Evolutionary conservation across 64 coral and sea anemone species (phyloP), one percentile per base, ranked within the genome.

Genomic region (Pachyseris speciosa): DNA sequence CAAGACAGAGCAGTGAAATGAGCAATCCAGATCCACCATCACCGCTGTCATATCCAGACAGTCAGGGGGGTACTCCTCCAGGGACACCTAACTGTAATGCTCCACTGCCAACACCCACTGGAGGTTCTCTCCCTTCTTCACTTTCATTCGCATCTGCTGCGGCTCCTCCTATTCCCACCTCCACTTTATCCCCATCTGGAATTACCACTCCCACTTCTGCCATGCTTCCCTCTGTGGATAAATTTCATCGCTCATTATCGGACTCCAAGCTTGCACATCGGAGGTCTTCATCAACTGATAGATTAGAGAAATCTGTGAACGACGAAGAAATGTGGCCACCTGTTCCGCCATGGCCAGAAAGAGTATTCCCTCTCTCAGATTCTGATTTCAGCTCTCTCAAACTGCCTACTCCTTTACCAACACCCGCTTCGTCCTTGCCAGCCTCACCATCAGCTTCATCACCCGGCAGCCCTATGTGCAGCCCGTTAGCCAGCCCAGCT

Each of bases 351-450:
- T 99, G 94, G 89, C 24, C 89, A n/a, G 64, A 45, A 37, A 89
- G 97, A 87, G 81, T 70, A 7, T 99, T 99, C 91, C 97, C 97
- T 57, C 53, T 99, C 12, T 95, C 97, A 53, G 90, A 99, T 8
- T 30, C 36, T 32, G 97, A 99, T 71, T 58, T 93, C 26, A 91
- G 78, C 24, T 53, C 90, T 47, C 74, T 99, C 30, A 98, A 91
- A 51, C 81, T 94, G 37, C 94, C 94, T 4, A 99, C 94, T 1
- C 97, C 97, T 10, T 34, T 95, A 13, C 97, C 97, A 0, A 95
- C 97, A 6, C 97, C 97, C 32, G 94, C 91, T 17, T 94, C 73
- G 22, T 93, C 93, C 6, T 86, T 74, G n/a, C 89, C 93, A 40
- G 72, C 83, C 33, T 95, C 97, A n/a, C 94, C 97, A 1, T 83